Base-by-base conservation (phyloP, 2,113 vertebrate species). In the Copsychus sechellarum region DNA sequence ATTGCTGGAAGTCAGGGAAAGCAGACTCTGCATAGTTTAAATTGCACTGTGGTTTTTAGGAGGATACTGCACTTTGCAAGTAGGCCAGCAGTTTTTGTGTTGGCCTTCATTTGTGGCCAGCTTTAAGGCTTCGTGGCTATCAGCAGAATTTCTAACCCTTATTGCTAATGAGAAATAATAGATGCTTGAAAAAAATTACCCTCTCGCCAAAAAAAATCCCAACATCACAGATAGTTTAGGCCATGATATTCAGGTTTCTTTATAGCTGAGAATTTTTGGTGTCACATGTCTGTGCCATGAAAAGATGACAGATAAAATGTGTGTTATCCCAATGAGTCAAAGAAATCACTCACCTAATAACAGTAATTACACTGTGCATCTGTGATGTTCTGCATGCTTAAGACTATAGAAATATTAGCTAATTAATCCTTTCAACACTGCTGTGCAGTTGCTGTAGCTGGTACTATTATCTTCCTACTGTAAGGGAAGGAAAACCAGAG, bases 271-370 rank as follows among this genome's bases (percentile, higher is more conserved):
- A 38, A 5, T 67, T n/a, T 84, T 70, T 60, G 36, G 38, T 9
- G 8, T 51, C 70, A 88, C 82, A 47, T 9, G n/a, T 86, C 36
- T 57, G 61, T 64, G 58, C 78, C n/a, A 3, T 60, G n/a, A 62
- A 73, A 54, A 83, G 86, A 43, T 65, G 93, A 82, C 70, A 88
- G 81, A 51, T 76, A 93, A 81, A 92, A 90, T 62, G 67, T 29
- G 54, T 90, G 79, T 92, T 93, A 83, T 94, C 71, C 92, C 82
- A 71, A 47, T 34, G 71, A 95, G 64, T 93, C 86, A 92, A 83
- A 93, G 90, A 94, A 96, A 94, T 96, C 60, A 87, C 73, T 78
- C 76, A 53, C 66, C 47, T 93, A 94, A 91, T 95, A 96, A 77
- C 31, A 82, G 74, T 96, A 95, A 95, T 95, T 95, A 77, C 14